Evolutionary conservation across 2,797 vertebrate species (phyloP).

Genomic region (Parotocinclus haroldoi): DNA sequence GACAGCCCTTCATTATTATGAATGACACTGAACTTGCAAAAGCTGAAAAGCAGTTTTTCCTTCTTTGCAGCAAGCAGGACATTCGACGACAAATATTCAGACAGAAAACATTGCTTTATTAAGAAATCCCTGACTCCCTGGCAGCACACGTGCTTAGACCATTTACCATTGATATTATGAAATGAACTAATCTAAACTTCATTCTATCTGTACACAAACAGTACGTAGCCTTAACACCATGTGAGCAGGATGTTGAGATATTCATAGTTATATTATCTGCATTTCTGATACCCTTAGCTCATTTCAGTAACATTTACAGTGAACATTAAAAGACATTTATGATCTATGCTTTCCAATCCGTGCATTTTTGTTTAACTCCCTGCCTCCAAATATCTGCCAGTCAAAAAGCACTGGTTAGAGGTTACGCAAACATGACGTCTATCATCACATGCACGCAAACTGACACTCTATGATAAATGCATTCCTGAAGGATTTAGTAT

Average conservation of each 20-base stretch:
- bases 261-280: no score
- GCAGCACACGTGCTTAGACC: no score
- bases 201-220: no score
- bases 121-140: no score
- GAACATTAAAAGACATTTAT: neutral
- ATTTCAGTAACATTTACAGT: slow-evolving; percentile 1
- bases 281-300: no score
- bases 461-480: slow-evolving; percentile 10
- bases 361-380: slow-evolving; percentile 7
- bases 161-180: no score
- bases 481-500: slow-evolving; percentile 23
- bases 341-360: slow-evolving; percentile 19
- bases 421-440: slow-evolving; percentile 23
- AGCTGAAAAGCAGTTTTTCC: slow-evolving; percentile 18
- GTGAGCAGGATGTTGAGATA: no score
- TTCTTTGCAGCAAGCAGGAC: no score
- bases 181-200: no score
- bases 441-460: slow-evolving; percentile 6
- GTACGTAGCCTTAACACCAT: no score
- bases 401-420: slow-evolving; percentile 22
- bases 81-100: no score
- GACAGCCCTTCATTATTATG: slow-evolving; percentile 41
- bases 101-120: no score
- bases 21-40: slow-evolving; percentile 46
- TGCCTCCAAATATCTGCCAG: slow-evolving; percentile 9